Percentiles rank a stretch among this genome's conserved stretches.
phyloP scores from a whole-genome alignment of 2,797 vertebrate genomes.

The Falco naumanni region DNA sequence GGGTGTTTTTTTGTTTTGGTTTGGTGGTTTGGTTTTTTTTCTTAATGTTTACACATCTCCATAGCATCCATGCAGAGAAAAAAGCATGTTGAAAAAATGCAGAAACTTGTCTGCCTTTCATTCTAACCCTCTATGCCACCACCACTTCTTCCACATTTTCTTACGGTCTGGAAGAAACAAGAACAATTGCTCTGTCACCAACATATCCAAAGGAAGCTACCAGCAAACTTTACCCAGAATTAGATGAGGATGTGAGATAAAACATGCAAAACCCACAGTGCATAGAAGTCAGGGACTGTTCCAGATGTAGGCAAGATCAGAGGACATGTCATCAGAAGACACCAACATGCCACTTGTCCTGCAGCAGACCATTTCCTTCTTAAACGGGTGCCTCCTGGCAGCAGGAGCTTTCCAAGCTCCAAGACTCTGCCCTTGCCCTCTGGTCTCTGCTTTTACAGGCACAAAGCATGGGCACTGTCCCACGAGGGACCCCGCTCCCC shows the following conservation, averaged over 20 bases:
- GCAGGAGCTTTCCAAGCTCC: not conserved
- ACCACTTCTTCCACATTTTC: not conserved
- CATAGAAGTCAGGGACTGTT: not conserved
- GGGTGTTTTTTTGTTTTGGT: rapidly evolving
- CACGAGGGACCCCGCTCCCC: not conserved
- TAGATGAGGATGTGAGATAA: not conserved
- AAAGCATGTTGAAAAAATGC: not conserved
- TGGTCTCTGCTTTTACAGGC: not conserved
- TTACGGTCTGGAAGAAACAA: not conserved
- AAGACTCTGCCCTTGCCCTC: not conserved
- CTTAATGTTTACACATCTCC: not conserved
- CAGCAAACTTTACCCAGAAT: not conserved
- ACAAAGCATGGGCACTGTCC: rapidly evolving
- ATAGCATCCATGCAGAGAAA: not conserved
- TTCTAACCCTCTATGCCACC: not conserved
- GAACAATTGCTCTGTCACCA: not conserved
- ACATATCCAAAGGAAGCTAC: not conserved
- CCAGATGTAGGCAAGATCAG: not conserved
- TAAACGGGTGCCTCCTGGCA: not conserved
- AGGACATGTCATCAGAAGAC: not conserved
- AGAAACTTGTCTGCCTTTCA: not conserved
- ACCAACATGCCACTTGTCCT: not conserved
- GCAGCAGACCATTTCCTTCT: not conserved
- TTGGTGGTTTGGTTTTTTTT: not conserved
- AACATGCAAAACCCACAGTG: not conserved